Conservation (phyloP, 2,797 vertebrate species). For the Bradypus variegatus region DNA sequence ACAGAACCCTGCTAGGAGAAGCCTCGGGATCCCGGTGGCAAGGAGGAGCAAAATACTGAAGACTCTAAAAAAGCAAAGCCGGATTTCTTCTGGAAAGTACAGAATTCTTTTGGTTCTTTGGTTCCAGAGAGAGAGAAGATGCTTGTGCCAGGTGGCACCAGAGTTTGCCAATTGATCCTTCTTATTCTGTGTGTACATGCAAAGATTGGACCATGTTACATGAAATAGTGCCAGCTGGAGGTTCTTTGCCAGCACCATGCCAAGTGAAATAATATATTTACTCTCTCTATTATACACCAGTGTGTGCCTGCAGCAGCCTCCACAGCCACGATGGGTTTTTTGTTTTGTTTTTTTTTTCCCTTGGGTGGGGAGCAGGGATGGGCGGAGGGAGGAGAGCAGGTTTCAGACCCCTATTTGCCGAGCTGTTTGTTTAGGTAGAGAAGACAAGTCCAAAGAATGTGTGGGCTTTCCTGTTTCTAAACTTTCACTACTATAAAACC, state of each 20-base stretch:
- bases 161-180: slow-evolving; percentile 99
- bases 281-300: slow-evolving; percentile 92
- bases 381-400: slow-evolving; percentile 78
- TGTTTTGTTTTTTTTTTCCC: slow-evolving; percentile 80
- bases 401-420: slow-evolving; percentile 78
- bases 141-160: slow-evolving; percentile 91
- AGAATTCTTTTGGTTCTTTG: slow-evolving; percentile 81
- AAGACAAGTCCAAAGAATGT: slow-evolving; percentile 81
- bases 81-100: slow-evolving; percentile 81
- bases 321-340: slow-evolving; percentile 82
- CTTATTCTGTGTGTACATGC: slow-evolving; percentile 90
- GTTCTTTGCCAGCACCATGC: slow-evolving; percentile 89
- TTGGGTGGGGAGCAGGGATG: slow-evolving; percentile 77
- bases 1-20: slow-evolving; percentile 76
- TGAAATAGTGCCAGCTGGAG: slow-evolving; percentile 86
- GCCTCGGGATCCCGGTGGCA: slow-evolving; percentile 74
- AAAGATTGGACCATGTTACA: slow-evolving; percentile 95
- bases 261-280: slow-evolving; percentile 92
- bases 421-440: slow-evolving; percentile 77
- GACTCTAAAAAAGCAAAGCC: slow-evolving; percentile 76
- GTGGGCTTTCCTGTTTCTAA: slow-evolving; percentile 81
- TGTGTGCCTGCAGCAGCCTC: slow-evolving; percentile 97
- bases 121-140: slow-evolving; percentile 82
- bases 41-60: slow-evolving; percentile 79
- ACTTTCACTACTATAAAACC: slow-evolving; percentile 81